Percentiles rank a stretch among this genome's conserved stretches.
Conservation (phyloP, 1,140 invertebrate genomes). For the Doryteuthis pealeii region DNA sequence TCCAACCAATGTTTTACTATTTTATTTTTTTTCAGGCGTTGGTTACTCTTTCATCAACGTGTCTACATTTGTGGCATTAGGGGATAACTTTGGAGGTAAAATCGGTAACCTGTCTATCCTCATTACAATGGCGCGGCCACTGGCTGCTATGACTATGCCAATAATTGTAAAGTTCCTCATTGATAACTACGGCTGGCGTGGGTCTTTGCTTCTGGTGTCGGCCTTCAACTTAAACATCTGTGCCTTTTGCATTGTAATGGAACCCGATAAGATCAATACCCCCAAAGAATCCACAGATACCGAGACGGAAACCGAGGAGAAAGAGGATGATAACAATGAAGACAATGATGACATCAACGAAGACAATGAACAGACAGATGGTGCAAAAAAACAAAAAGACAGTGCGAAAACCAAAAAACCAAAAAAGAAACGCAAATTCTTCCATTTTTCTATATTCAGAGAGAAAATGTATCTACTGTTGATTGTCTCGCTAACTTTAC, state of each 20-base stretch:
- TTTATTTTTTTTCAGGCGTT: background rate
- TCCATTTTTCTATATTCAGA: constrained; percentile 1
- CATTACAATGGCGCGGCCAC: background rate
- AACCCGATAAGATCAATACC: background rate
- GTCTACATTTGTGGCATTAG: background rate
- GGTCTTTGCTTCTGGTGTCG: background rate
- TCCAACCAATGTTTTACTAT: background rate
- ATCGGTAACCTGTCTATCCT: background rate
- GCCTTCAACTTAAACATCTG: background rate
- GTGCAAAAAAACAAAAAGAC: background rate
- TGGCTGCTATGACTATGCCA: background rate
- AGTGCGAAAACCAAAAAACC: too few relatives aligned
- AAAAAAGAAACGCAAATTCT: background rate
- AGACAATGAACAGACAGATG: too few relatives aligned
- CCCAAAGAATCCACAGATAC: background rate
- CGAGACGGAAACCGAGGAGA: background rate
- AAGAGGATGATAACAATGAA: background rate
- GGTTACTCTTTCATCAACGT: constrained; percentile 1
- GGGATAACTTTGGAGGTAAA: background rate
- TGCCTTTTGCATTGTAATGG: constrained; percentile 4
- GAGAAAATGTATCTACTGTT: background rate
- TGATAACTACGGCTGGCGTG: background rate
- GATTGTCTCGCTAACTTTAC: background rate
- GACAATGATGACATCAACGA: too few relatives aligned
- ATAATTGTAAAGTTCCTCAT: background rate